Conservation (phyloP, 1,140 invertebrate genomes). For the Formica selysi region DNA sequence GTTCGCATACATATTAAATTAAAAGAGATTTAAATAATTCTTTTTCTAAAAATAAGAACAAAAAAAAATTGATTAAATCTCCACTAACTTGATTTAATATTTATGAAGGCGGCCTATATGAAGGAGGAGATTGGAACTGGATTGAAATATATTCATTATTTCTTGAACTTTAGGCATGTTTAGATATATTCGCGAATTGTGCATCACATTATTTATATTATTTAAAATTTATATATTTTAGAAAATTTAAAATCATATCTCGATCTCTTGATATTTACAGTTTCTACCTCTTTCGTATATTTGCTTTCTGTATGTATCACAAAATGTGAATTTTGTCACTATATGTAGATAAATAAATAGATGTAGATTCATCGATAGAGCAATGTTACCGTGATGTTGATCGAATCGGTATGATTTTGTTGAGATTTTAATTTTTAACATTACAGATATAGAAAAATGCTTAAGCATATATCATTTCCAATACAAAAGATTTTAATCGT, state of each 20-base stretch:
- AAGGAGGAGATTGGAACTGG: conserved; percentile 19
- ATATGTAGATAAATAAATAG: conserved; percentile 31
- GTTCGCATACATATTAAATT: conserved; percentile 31
- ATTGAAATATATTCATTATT: background rate
- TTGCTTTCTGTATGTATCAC: conserved; percentile 34
- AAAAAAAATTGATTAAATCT: background rate
- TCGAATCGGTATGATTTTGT: conserved; percentile 20
- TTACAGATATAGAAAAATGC: conserved; percentile 2
- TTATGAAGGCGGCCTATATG: background rate
- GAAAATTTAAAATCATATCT: background rate
- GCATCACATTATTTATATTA: background rate
- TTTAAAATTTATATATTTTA: background rate
- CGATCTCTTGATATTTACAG: background rate
- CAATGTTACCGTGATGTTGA: background rate
- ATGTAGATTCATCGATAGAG: conserved; percentile 3
- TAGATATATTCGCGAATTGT: background rate
- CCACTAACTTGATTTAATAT: conserved; percentile 25
- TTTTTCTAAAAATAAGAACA: background rate
- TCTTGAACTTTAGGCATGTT: background rate
- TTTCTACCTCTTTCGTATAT: conserved; percentile 22
- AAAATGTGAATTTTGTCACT: conserved; percentile 28
- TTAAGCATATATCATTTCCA: background rate
- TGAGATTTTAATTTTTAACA: background rate
- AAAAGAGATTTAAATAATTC: background rate
- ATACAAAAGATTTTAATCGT: background rate